Evolutionary conservation across 2,113 vertebrate species (phyloP).

Genomic region (Elephas maximus): DNA sequence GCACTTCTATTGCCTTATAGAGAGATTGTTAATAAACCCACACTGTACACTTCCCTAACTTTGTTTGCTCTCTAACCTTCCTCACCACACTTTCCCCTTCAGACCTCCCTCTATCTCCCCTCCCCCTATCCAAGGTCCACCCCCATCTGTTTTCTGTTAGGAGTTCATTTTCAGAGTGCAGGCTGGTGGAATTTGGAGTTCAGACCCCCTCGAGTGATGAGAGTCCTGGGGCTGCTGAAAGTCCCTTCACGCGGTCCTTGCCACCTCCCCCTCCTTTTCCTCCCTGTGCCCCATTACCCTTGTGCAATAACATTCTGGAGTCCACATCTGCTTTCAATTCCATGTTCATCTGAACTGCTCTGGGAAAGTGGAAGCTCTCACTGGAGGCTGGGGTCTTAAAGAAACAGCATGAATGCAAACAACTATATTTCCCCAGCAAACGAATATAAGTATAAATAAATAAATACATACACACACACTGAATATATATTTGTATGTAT

Average conservation of each 20-base stretch:
- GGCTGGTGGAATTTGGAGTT: constrained; percentile 66
- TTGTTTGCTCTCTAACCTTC: constrained; percentile 20
- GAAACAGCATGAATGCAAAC: constrained; percentile 65
- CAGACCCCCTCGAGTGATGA: constrained; percentile 69
- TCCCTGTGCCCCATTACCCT: constrained; percentile 74
- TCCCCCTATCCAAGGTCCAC: constrained; percentile 13
- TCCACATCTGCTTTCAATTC: constrained; percentile 85
- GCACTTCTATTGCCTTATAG: constrained; percentile 13
- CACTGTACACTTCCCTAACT: neutral
- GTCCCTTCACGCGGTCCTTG: constrained; percentile 63
- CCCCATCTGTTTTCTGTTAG: constrained; percentile 87
- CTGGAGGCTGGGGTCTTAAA: constrained; percentile 76
- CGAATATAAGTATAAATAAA: neutral
- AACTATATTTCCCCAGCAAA: neutral
- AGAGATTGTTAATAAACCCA: constrained; percentile 36
- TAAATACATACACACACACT: neutral
- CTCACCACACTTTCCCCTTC: constrained; percentile 18
- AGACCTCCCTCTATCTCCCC: constrained; percentile 3
- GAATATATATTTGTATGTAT: no score
- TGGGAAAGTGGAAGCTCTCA: constrained; percentile 73
- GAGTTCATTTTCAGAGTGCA: constrained; percentile 72
- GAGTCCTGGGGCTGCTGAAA: constrained; percentile 78
- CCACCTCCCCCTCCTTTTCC: constrained; percentile 68
- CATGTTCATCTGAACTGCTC: constrained; percentile 75
- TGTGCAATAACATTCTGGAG: constrained; percentile 72